Conservation (phyloP, 2,888 invertebrate species). For the Drosophila nigritarsus region DNA sequence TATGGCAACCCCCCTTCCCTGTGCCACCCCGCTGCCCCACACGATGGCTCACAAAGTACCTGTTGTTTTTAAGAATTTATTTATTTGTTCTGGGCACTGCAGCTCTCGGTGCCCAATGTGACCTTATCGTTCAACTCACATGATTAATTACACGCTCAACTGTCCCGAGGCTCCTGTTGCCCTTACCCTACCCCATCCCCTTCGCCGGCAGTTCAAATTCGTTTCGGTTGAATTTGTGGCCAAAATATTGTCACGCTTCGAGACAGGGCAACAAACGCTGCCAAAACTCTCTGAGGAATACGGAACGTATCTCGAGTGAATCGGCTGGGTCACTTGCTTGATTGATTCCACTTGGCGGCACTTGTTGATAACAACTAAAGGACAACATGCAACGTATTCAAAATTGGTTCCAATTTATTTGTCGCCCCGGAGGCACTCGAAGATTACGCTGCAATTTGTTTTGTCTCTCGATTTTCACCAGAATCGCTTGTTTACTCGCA, state of each 20-base stretch:
- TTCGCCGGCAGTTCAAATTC: constrained; percentile 16
- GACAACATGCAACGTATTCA: constrained; percentile 45
- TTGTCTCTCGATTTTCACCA: constrained; percentile 59
- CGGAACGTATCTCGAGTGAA: constrained; percentile 32
- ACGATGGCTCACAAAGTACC: constrained; percentile 57
- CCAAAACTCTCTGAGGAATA: constrained; percentile 56
- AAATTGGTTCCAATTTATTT: constrained; percentile 62
- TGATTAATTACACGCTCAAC: constrained; percentile 66
- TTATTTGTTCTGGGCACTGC: constrained; percentile 15
- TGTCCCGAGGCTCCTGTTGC: constrained; percentile 37
- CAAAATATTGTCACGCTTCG: constrained; percentile 79
- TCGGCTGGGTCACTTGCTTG: constrained; percentile 47
- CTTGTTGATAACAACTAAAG: constrained; percentile 73
- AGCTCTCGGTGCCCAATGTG: constrained; percentile 41
- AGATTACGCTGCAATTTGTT: constrained; percentile 82
- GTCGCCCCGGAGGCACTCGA: constrained; percentile 53
- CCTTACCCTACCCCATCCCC: not conserved
- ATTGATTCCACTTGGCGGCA: constrained; percentile 79
- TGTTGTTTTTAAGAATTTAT: constrained; percentile 46
- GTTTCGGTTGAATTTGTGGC: constrained; percentile 74
- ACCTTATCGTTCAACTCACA: constrained; percentile 70
- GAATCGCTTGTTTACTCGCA: constrained; percentile 51
- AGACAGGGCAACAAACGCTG: constrained; percentile 42
- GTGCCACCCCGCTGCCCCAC: constrained; percentile 4
- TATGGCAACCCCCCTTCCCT: constrained; percentile 54